A percentile compares a stretch with the other conserved stretches of the same genome.
Evolutionary conservation across 2,888 invertebrate genomes (phyloP).

Genomic region (Archips crataeganus): DNA sequence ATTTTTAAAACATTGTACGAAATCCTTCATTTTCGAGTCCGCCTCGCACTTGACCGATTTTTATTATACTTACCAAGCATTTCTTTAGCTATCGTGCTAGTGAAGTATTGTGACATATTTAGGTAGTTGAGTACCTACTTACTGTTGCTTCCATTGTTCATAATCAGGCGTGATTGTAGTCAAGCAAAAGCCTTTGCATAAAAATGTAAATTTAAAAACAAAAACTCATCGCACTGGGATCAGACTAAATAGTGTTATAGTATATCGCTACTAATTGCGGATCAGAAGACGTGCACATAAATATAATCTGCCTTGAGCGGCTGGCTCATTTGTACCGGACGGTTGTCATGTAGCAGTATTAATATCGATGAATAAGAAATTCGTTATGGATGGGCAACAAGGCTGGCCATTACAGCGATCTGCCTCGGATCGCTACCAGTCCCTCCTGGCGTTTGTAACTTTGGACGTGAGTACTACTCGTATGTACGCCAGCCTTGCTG

Average conservation of each 20-base stretch:
- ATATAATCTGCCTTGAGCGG: conserved; percentile 79
- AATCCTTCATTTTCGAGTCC: too few relatives aligned
- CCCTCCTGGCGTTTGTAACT: conserved; percentile 60
- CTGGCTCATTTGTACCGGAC: conserved; percentile 82
- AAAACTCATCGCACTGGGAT: neutral
- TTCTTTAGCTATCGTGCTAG: too few relatives aligned
- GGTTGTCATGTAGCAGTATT: conserved; percentile 83
- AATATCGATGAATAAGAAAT: conserved; percentile 86
- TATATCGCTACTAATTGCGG: conserved; percentile 77
- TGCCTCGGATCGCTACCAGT: conserved; percentile 71
- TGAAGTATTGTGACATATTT: too few relatives aligned
- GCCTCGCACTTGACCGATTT: too few relatives aligned
- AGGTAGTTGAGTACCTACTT: too few relatives aligned
- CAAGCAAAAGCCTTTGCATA: too few relatives aligned
- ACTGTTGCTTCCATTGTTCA: too few relatives aligned
- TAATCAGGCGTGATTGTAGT: too few relatives aligned
- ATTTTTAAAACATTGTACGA: too few relatives aligned
- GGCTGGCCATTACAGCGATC: conserved; percentile 75
- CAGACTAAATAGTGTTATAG: conserved; percentile 56
- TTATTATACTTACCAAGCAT: too few relatives aligned
- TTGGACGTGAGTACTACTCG: conserved; percentile 53
- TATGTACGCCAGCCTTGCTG: conserved; percentile 68
- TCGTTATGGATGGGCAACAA: conserved; percentile 83
- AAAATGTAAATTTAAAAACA: too few relatives aligned
- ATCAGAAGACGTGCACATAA: conserved; percentile 81